Conservation (phyloP, 2,113 vertebrate species). For the Microtus oregoni region DNA sequence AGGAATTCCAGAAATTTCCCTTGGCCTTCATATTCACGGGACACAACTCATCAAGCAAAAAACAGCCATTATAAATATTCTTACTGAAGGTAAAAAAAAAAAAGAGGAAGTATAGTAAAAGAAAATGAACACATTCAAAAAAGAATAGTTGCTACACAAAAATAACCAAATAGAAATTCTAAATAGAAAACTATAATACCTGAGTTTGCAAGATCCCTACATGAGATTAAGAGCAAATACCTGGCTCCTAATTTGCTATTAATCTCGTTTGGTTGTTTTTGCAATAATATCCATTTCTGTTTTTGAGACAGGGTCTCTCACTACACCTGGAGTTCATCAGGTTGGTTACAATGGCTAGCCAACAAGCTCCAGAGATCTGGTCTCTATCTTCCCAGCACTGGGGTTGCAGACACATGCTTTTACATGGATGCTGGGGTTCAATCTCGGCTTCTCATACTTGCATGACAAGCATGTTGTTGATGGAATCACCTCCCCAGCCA, state of each 20-base stretch:
- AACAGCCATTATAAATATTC: constrained; percentile 50
- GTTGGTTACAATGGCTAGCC: background rate
- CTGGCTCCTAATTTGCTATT: background rate
- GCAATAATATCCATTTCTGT: background rate
- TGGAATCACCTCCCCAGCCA: background rate
- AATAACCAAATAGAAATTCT: constrained; percentile 47
- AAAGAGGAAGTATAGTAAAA: constrained; percentile 12
- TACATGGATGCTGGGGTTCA: background rate
- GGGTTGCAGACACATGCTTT: background rate
- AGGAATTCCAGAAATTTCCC: constrained; percentile 15
- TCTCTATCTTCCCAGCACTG: background rate
- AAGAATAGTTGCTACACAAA: background rate
- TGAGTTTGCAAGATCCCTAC: background rate
- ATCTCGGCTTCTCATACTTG: background rate
- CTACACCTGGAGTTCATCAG: background rate
- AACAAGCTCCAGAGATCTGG: background rate
- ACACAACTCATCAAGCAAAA: constrained; percentile 49
- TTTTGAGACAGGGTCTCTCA: background rate
- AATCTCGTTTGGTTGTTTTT: background rate
- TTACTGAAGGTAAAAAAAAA: background rate
- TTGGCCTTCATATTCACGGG: background rate
- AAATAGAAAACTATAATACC: constrained; percentile 36
- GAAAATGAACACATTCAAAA: constrained; percentile 28
- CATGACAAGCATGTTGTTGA: background rate
- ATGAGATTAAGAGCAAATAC: background rate